Percentiles rank a stretch among this genome's conserved stretches.
phyloP scores from a whole-genome alignment of 2,888 invertebrate species.

The Drosophila merina region DNA sequence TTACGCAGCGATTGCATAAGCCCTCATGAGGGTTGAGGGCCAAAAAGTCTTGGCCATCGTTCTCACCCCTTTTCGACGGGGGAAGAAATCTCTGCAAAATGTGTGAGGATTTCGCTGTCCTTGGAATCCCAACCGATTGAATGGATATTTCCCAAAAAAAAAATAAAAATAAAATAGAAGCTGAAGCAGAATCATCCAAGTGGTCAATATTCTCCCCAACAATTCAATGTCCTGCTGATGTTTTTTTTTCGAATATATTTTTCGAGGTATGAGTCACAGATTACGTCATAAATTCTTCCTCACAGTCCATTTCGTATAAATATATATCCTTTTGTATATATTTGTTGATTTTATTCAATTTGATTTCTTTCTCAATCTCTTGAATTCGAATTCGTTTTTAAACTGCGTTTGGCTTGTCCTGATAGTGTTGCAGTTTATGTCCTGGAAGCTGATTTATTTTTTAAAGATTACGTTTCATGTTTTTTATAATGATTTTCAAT shows the following conservation, averaged over 20 bases:
- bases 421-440: neutral
- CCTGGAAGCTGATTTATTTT: too few relatives aligned
- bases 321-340: neutral
- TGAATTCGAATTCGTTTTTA: too few relatives aligned
- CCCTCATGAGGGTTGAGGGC: conserved; percentile 46
- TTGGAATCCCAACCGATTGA: conserved; percentile 34
- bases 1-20: conserved; percentile 78
- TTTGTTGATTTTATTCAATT: neutral
- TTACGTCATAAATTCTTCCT: conserved; percentile 65
- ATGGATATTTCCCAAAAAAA: conserved; percentile 10
- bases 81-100: conserved; percentile 25
- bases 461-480: too few relatives aligned
- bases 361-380: neutral
- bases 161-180: neutral
- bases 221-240: conserved; percentile 27
- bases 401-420: too few relatives aligned
- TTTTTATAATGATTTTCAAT: too few relatives aligned
- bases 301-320: neutral
- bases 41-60: neutral
- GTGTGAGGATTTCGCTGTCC: conserved; percentile 2
- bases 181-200: conserved; percentile 7
- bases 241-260: conserved; percentile 18
- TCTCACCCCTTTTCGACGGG: neutral
- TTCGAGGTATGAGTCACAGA: conserved; percentile 43
- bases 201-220: conserved; percentile 20